These are phyloP conservation scores for Spodoptera littoralis DNA, from an alignment of 2,888 invertebrate genomes.

Conservation along the genomic window DNA sequence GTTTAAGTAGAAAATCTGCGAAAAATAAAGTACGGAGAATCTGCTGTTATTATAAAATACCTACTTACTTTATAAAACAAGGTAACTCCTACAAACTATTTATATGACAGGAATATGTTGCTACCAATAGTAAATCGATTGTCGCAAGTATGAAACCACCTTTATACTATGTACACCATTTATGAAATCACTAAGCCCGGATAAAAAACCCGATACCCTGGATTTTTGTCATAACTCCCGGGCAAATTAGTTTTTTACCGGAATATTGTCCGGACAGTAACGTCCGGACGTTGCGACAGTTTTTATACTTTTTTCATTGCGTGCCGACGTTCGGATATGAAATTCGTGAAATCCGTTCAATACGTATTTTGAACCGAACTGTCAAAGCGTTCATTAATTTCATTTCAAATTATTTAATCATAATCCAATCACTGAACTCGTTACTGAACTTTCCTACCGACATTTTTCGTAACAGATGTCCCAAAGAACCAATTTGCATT, in stretches of 20 bases:
- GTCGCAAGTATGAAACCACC: conserved; percentile 8
- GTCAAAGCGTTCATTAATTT: not conserved
- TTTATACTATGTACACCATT: conserved; percentile 35
- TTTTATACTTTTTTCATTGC: conserved; percentile 16
- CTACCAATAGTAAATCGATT: not conserved
- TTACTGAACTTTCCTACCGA: conserved; percentile 10
- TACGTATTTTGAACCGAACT: not conserved
- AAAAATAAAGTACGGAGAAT: too few relatives aligned
- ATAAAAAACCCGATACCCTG: conserved; percentile 43
- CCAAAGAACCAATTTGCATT: conserved; percentile 45
- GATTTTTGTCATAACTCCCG: conserved; percentile 55
- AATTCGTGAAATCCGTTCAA: not conserved
- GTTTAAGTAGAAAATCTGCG: too few relatives aligned
- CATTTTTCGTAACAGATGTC: conserved; percentile 37
- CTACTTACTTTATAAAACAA: too few relatives aligned
- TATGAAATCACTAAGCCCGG: conserved; percentile 52
- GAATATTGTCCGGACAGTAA: conserved; percentile 28
- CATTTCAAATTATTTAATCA: not conserved
- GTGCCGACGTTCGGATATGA: not conserved
- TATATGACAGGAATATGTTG: too few relatives aligned
- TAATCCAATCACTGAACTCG: conserved; percentile 17
- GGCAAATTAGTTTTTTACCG: conserved; percentile 52
- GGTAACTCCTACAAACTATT: too few relatives aligned
- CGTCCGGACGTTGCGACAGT: conserved; percentile 12
- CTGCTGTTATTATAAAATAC: too few relatives aligned